Evolutionary conservation across 1,140 invertebrate genomes (phyloP), one percentile per base, ranked within the genome.

Genomic region (Cydia amplana): DNA sequence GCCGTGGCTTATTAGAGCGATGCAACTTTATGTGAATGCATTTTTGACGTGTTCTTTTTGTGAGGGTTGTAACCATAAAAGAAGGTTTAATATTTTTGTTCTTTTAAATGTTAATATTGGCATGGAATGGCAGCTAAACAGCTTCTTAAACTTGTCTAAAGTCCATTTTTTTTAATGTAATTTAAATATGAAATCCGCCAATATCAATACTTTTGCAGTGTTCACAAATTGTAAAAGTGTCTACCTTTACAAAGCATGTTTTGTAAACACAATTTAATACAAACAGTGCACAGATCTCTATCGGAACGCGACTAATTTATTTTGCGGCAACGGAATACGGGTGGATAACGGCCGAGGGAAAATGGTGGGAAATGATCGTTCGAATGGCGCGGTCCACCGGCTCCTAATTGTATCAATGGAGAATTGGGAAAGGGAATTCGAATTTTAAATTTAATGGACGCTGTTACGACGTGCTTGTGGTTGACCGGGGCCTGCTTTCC

Each of bases 271-370:
- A 51, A 18, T 70, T 70, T 70, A 16, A 4, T 5, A 36, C 43
- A 9, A 36, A 16, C 32, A 36, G 16, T 18, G 32, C 65, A 46
- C 49, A 75, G 77, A 82, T 78, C 55, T 51, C 64, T 78, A 82
- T 80, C 74, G 75, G 64, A 75, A 73, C 74, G 46, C 46, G 46
- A 76, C 76, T 79, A 81, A 81, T 81, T 75, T 64, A 73, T 76
- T 79, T 79, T 79, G 78, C 67, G 78, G 77, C 64, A 25, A 60
- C 75, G 36, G 65, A 70, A 70, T 40, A 70, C 32, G 65, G 65
- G 16, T 40, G 65, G 65, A 70, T 65, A 49, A 63, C 51, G 49
- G 77, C 67, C 67, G 75, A 76, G 73, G 75, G 75, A 77, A 81
- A 78, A 77, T 78, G 74, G 73, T 75, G 76, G 76, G 74, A 78